phyloP scores from a whole-genome alignment of 2,888 invertebrate species.

The Mesochorus sp. region DNA sequence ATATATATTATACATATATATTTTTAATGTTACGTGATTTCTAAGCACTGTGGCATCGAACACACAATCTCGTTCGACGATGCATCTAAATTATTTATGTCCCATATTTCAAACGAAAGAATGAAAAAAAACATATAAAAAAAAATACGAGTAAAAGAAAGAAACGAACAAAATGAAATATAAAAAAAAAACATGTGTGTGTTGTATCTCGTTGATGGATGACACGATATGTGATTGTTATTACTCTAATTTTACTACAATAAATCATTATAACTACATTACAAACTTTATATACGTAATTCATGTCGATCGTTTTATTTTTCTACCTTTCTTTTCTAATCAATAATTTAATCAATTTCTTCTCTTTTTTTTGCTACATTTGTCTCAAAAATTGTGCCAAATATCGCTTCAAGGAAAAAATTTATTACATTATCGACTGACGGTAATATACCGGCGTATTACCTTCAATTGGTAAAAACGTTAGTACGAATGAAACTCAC shows the following conservation, averaged over 20 bases:
- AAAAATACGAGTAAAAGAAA: conserved; percentile 13
- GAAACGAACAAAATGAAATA: conserved; percentile 15
- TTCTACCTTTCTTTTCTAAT: too few relatives aligned
- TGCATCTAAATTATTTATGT: conserved; percentile 80
- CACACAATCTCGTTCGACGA: conserved; percentile 59
- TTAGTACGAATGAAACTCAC: too few relatives aligned
- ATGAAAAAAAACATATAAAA: conserved; percentile 62
- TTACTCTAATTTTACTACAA: conserved; percentile 82
- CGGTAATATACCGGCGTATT: too few relatives aligned
- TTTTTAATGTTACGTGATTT: conserved; percentile 82
- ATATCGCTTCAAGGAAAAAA: too few relatives aligned
- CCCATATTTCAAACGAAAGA: conserved; percentile 75
- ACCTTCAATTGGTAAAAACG: too few relatives aligned
- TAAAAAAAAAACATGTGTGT: conserved; percentile 69
- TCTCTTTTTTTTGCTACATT: too few relatives aligned
- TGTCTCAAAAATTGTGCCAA: too few relatives aligned
- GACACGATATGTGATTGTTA: conserved; percentile 82
- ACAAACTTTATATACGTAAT: conserved; percentile 57
- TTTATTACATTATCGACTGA: too few relatives aligned
- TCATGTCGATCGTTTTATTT: neutral
- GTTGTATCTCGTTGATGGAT: conserved; percentile 81
- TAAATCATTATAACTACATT: conserved; percentile 70
- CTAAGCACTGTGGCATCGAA: conserved; percentile 79
- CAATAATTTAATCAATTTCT: too few relatives aligned
- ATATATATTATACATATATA: conserved; percentile 71